These are phyloP conservation scores for Drosophila nannoptera DNA, from an alignment of 1,140 invertebrate genomes.

Conservation along the genomic window DNA sequence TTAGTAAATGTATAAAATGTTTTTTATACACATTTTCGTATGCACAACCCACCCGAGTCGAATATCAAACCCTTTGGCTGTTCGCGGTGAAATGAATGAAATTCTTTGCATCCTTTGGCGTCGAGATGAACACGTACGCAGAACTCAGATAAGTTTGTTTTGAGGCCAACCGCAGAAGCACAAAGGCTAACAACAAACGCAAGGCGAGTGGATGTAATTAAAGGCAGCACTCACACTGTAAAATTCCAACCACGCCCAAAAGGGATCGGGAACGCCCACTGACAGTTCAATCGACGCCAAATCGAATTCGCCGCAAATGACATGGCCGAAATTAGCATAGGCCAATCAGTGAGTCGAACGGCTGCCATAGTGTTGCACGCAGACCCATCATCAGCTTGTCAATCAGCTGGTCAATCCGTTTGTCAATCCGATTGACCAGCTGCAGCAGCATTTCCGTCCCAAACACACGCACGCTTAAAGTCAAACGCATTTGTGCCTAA, in stretches of 20 bases:
- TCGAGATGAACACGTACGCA: constrained; percentile 6
- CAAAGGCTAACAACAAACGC: not conserved
- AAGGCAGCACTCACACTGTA: constrained; percentile 2
- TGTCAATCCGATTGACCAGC: not conserved
- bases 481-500: constrained; percentile 44
- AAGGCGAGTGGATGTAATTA: constrained; percentile 21
- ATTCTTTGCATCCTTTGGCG: constrained; percentile 15
- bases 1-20: constrained; percentile 12
- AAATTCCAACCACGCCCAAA: constrained; percentile 27
- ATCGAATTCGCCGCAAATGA: constrained; percentile 38
- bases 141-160: constrained; percentile 6
- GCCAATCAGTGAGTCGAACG: constrained; percentile 44
- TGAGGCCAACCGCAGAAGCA: not conserved
- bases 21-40: not conserved
- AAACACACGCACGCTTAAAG: not conserved
- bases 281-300: constrained; percentile 24
- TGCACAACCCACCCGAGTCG: not conserved
- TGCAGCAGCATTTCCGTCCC: not conserved
- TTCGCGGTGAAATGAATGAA: constrained; percentile 23
- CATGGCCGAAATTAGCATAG: constrained; percentile 62
- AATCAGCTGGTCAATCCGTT: constrained; percentile 28
- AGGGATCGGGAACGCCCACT: constrained; percentile 9
- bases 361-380: not conserved
- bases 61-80: constrained; percentile 20
- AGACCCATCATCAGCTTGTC: not conserved